Percentiles rank a stretch among this genome's conserved stretches.
These are phyloP conservation scores for Habroteleia sp. DNA, from an alignment of 2,888 invertebrate genomes.

Conservation along the genomic window DNA sequence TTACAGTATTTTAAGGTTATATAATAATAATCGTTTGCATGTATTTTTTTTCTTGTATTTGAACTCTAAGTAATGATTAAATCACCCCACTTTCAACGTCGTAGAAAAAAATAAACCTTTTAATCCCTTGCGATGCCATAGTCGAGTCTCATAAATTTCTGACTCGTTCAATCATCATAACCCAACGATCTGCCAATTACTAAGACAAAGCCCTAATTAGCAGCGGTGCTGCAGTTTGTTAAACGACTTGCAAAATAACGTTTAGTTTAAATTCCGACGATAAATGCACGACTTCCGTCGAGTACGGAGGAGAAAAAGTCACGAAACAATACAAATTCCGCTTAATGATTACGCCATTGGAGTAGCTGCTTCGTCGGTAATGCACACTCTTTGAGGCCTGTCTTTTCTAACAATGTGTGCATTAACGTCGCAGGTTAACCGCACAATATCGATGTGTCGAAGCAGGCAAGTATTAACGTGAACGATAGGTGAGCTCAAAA, in stretches of 20 bases:
- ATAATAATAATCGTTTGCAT: no score
- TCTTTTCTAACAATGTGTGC: conserved; percentile 56
- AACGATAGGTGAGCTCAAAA: conserved; percentile 47
- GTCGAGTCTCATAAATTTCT: conserved; percentile 3
- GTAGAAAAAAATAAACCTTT: conserved; percentile 10
- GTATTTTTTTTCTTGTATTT: no score
- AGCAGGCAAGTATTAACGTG: conserved; percentile 28
- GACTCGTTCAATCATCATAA: conserved; percentile 10
- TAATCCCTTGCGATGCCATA: background rate
- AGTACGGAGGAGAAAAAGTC: conserved; percentile 19
- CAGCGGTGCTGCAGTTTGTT: conserved; percentile 14
- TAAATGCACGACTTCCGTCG: conserved; percentile 47
- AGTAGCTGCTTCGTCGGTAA: conserved; percentile 46
- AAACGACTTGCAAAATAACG: conserved; percentile 37
- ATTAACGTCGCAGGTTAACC: conserved; percentile 45
- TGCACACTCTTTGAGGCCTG: conserved; percentile 49
- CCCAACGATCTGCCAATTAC: conserved; percentile 18
- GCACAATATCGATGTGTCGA: conserved; percentile 42
- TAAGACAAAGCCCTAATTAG: conserved; percentile 43
- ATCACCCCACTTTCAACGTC: conserved; percentile 1
- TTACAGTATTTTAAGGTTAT: no score
- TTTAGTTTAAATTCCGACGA: conserved; percentile 33
- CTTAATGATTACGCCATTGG: conserved; percentile 49
- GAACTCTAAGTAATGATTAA: no score
- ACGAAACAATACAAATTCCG: conserved; percentile 56